Evolutionary conservation across 2,888 invertebrate genomes (phyloP).

Genomic region (Entomobrya multifasciata): DNA sequence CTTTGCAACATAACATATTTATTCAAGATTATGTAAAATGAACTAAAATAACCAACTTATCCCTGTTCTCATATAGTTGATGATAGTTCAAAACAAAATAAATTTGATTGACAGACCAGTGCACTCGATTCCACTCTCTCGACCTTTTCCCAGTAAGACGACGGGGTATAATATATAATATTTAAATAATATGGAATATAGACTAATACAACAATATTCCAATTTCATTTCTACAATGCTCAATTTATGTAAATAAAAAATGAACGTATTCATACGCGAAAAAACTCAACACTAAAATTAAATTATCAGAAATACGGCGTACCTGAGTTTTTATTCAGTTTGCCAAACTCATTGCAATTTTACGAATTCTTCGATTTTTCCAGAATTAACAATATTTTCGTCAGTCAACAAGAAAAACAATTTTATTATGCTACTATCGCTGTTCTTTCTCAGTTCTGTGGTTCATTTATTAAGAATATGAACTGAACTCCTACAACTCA

Average conservation of each 20-base stretch:
- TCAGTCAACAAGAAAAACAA: not conserved
- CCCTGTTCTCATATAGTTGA: no score
- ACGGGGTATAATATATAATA: no score
- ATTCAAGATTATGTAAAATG: not conserved
- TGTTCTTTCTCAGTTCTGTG: no score
- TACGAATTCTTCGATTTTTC: constrained; percentile 3
- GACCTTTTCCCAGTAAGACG: not conserved
- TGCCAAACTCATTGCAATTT: not conserved
- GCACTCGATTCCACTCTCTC: not conserved
- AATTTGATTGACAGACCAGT: constrained; percentile 16
- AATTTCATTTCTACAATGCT: no score
- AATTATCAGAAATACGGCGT: no score
- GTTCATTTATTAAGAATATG: not conserved
- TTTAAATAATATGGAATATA: no score
- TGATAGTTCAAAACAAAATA: not conserved
- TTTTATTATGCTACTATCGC: not conserved
- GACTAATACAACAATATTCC: no score
- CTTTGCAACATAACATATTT: not conserved
- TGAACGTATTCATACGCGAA: no score
- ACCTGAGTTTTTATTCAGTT: no score
- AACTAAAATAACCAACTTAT: not conserved
- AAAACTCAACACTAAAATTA: no score
- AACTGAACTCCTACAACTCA: no score
- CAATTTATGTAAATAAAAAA: no score
- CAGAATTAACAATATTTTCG: constrained; percentile 10